Conservation (phyloP, 2,888 invertebrate species). For the Rapana venosa region DNA sequence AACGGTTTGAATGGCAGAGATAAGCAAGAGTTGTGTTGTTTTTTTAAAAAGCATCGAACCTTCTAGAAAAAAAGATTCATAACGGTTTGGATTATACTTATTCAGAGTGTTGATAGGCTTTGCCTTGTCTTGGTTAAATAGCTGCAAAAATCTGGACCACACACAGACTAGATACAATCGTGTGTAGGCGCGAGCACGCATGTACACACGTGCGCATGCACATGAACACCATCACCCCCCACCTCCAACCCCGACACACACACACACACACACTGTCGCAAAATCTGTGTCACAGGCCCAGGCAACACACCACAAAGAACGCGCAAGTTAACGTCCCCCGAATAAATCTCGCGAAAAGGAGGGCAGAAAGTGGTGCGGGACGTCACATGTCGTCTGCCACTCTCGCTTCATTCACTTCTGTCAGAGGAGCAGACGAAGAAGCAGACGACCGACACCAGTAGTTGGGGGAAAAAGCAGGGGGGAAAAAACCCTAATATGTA, state of each 20-base stretch:
- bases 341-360: conserved; percentile 29
- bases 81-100: too few relatives aligned
- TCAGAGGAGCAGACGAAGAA: conserved; percentile 27
- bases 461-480: neutral
- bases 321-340: conserved; percentile 33
- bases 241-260: neutral
- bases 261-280: neutral
- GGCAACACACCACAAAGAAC: neutral
- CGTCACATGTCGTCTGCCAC: conserved; percentile 28
- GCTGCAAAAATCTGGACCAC: too few relatives aligned
- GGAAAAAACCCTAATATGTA: neutral
- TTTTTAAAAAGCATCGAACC: too few relatives aligned
- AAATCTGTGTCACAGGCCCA: neutral
- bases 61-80: too few relatives aligned
- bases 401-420: conserved; percentile 37
- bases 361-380: conserved; percentile 30
- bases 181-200: too few relatives aligned
- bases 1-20: too few relatives aligned
- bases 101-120: too few relatives aligned
- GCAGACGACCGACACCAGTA: conserved; percentile 24
- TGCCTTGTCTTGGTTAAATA: too few relatives aligned
- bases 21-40: too few relatives aligned
- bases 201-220: too few relatives aligned
- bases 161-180: too few relatives aligned
- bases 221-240: too few relatives aligned